These are phyloP conservation scores for Brotula barbata DNA, from an alignment of 2,797 vertebrate species.

Conservation along the genomic window DNA sequence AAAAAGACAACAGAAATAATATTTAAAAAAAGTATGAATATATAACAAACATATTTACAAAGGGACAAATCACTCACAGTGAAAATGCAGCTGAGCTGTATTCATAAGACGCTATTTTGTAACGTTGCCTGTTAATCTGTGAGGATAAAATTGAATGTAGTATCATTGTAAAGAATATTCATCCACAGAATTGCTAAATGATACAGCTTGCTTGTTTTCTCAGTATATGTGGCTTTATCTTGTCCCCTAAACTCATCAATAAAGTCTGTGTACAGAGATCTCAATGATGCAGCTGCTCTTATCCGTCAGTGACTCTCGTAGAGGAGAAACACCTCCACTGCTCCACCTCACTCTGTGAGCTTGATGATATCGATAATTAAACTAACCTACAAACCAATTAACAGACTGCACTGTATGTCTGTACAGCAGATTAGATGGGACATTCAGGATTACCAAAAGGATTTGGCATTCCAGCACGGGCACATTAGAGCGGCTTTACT, in stretches of 20 bases:
- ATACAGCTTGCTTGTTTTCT: conserved; percentile 22
- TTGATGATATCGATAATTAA: conserved; percentile 19
- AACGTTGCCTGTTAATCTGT: conserved; percentile 15
- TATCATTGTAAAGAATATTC: conserved; percentile 12
- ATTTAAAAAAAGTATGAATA: neutral
- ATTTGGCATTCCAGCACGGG: conserved; percentile 17
- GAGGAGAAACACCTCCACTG: neutral
- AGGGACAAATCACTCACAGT: conserved; percentile 17
- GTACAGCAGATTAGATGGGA: conserved; percentile 24
- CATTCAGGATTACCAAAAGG: conserved; percentile 30
- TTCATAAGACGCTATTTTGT: conserved; percentile 36
- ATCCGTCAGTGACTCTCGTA: conserved; percentile 4
- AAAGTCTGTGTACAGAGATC: conserved; percentile 44
- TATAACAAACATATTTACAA: neutral
- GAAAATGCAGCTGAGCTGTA: conserved; percentile 44
- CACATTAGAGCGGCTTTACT: neutral
- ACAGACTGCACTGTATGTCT: neutral
- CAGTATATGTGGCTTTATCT: conserved; percentile 28
- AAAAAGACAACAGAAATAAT: neutral
- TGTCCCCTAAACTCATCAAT: conserved; percentile 46
- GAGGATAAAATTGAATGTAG: conserved; percentile 2
- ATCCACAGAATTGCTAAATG: conserved; percentile 15
- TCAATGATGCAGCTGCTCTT: neutral
- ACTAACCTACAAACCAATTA: conserved; percentile 41
- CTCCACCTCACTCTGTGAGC: conserved; percentile 11